These are phyloP conservation scores for Aphidius gifuensis DNA, from an alignment of 1,140 invertebrate species.

Conservation along the genomic window DNA sequence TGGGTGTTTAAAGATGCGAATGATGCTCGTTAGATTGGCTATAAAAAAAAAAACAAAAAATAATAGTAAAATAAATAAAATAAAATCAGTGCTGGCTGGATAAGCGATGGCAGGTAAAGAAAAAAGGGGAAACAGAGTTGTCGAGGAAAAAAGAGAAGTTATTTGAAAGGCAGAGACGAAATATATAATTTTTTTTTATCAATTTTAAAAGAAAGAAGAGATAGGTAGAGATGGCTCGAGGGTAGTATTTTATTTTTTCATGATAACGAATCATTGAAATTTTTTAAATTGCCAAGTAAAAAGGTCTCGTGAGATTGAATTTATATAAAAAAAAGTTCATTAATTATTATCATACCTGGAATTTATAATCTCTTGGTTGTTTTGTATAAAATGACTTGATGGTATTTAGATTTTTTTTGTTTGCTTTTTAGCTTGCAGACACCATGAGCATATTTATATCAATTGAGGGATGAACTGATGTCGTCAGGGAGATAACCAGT, in stretches of 20 bases:
- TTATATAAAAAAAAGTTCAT: not conserved
- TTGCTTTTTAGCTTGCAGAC: not conserved
- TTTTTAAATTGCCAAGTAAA: constrained; percentile 30
- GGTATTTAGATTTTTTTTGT: not conserved
- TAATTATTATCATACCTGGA: constrained; percentile 16
- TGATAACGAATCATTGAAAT: constrained; percentile 38
- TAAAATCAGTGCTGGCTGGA: constrained; percentile 1
- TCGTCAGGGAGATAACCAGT: constrained; percentile 32
- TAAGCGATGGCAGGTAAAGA: constrained; percentile 2
- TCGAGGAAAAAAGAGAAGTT: constrained; percentile 9
- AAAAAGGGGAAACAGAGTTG: too few relatives aligned
- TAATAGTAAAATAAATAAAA: not conserved
- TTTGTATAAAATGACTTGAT: not conserved
- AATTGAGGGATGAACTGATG: constrained; percentile 16
- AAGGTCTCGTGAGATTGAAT: not conserved
- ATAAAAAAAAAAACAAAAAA: constrained; percentile 29
- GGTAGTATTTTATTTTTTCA: constrained; percentile 9
- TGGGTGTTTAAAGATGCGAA: constrained; percentile 29
- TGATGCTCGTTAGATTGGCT: constrained; percentile 17
- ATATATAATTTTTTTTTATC: too few relatives aligned
- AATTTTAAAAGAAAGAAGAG: not conserved
- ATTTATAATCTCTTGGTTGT: constrained; percentile 6
- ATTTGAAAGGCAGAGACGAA: constrained; percentile 1
- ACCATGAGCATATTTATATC: not conserved
- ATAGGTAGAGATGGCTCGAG: not conserved